Conservation (phyloP, 2,797 vertebrate species). For the Steatocranus sp. region DNA sequence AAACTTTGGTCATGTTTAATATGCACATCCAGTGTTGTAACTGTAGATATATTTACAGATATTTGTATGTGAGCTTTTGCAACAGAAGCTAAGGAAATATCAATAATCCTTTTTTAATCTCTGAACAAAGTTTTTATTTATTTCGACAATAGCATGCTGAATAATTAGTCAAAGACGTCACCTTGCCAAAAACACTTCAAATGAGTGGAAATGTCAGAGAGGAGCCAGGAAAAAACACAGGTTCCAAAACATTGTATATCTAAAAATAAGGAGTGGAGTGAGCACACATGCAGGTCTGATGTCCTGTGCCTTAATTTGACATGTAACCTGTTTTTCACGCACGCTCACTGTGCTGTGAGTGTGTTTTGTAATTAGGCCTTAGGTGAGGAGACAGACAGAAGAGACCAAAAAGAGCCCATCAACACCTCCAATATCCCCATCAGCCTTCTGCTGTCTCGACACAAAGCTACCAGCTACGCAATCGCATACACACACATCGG, state of each 20-base stretch:
- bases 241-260: background rate
- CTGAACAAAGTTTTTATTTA: background rate
- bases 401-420: conserved; percentile 7
- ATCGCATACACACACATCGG: background rate
- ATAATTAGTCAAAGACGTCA: fast-evolving
- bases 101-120: background rate
- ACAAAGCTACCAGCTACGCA: conserved; percentile 2
- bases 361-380: conserved; percentile 2
- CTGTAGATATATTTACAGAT: background rate
- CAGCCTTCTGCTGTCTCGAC: conserved; percentile 28
- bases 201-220: background rate
- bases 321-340: background rate
- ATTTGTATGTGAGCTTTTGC: fast-evolving
- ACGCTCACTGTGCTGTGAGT: background rate
- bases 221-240: background rate
- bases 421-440: conserved; percentile 23
- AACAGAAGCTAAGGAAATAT: background rate
- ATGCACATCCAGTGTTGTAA: fast-evolving
- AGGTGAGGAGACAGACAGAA: conserved; percentile 21
- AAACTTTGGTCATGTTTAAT: background rate
- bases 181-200: background rate
- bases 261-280: background rate
- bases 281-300: background rate
- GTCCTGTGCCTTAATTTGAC: background rate
- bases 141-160: background rate